Percentiles rank a stretch among this genome's conserved stretches.
These are phyloP conservation scores for Drosophila simulans DNA, from an alignment of 1,140 invertebrate species.

Conservation along the genomic window DNA sequence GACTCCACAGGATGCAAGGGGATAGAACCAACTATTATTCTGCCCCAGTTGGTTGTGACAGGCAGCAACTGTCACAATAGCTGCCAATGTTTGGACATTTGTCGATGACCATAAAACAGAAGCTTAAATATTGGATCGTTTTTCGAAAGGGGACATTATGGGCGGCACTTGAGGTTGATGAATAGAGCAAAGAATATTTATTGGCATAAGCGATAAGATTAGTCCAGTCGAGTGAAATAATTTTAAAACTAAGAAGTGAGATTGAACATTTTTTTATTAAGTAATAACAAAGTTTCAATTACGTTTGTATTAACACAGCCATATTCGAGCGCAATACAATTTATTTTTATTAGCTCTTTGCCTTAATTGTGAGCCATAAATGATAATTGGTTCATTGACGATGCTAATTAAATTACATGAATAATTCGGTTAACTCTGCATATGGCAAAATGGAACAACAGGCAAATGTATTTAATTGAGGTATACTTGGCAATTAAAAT, in stretches of 20 bases:
- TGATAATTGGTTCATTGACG: not conserved
- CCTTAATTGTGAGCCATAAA: too few relatives aligned
- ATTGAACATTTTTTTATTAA: not conserved
- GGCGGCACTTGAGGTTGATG: not conserved
- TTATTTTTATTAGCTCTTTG: too few relatives aligned
- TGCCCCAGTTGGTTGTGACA: conserved; percentile 16
- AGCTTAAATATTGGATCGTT: conserved; percentile 45
- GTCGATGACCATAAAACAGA: conserved; percentile 45
- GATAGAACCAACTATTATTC: conserved; percentile 7
- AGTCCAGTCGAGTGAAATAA: not conserved
- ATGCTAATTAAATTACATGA: not conserved
- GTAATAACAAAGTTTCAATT: too few relatives aligned
- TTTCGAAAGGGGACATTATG: conserved; percentile 12
- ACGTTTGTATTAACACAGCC: too few relatives aligned
- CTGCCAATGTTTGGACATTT: conserved; percentile 49
- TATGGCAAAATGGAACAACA: not conserved
- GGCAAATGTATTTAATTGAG: not conserved
- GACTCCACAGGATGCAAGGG: conserved; percentile 6
- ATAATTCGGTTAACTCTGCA: not conserved
- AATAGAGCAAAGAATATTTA: conserved; percentile 9
- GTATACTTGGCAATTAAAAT: not conserved
- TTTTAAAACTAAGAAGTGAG: not conserved
- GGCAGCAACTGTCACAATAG: conserved; percentile 40
- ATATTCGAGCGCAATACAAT: too few relatives aligned
- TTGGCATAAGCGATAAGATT: not conserved